Evolutionary conservation across 2,797 vertebrate genomes (phyloP), one percentile per base, ranked within the genome.

Genomic region (Myioborus melanocephalus): DNA sequence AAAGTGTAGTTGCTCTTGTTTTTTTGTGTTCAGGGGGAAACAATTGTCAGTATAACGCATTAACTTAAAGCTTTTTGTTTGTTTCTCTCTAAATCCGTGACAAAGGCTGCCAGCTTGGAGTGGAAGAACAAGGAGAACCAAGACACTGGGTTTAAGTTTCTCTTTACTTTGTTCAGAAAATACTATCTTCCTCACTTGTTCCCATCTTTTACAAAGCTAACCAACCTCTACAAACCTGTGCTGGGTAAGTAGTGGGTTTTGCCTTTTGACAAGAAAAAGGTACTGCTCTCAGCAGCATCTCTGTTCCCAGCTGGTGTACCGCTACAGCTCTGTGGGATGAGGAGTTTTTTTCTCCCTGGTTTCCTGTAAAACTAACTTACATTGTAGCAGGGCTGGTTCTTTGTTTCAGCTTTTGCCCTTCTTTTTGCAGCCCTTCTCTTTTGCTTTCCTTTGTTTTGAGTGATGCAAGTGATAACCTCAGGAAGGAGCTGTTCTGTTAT

Each of bases 121-220:
- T 99, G 99, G 99, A 99, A 97, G 97, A 99, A 98, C 97, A 99
- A 99, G 97, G 99, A 99, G 91, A 99, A 99, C 97, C 98, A 99
- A 96, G 99, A 99, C 97, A 98, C 99, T 21, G 99, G 99, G 65
- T 99, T 99, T 98, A 99, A 99, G 95, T 99, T 99, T 98, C 99
- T 99, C 94, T 99, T 99, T 97, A 98, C 98, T 47, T 98, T 99
- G 73, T 99, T 99, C 97, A 99, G 99, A 97, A 99, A 99, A 97
- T 99, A 99, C 98, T 99, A 99, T 96, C 99, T 99, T 97, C 99
- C 99, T 91, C 99, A 99, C 96, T 97, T 99, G 28, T 99, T 99
- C 96, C 99, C 99, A 41, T 98, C 99, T 61, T 99, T 99, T 97
- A 99, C 99, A 88, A 99, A 99, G 96, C 98, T 99, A 93, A 99